These are phyloP conservation scores for Papilio xuthus DNA, from an alignment of 1,140 invertebrate genomes.

Conservation along the genomic window DNA sequence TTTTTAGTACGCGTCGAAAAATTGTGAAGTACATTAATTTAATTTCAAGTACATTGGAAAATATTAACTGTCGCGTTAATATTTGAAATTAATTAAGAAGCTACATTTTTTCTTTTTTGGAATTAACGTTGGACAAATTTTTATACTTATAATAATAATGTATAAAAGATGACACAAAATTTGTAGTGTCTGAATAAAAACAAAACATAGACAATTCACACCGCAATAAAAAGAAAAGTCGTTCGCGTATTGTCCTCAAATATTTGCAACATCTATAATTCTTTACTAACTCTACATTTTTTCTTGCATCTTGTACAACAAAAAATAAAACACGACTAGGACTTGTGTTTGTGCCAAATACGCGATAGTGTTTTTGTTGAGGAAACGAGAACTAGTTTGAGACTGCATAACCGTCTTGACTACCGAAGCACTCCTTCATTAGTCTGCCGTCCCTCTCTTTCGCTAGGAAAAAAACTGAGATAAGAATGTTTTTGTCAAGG, in stretches of 20 bases:
- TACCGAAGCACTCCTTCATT: neutral
- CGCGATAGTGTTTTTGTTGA: conserved; percentile 23
- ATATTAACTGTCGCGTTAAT: too few species aligned
- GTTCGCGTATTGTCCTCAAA: conserved; percentile 2
- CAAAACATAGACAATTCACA: neutral
- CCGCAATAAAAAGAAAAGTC: neutral
- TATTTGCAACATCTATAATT: neutral
- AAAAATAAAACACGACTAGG: conserved; percentile 3
- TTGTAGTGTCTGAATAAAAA: neutral
- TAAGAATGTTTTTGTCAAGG: neutral
- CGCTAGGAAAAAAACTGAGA: neutral
- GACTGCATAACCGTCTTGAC: neutral
- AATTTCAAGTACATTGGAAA: too few species aligned
- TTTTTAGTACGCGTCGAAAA: neutral
- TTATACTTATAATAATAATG: too few species aligned
- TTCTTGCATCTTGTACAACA: neutral
- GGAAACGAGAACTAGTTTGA: neutral
- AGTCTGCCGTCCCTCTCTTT: neutral
- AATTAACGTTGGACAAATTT: too few species aligned
- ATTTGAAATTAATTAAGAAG: too few species aligned
- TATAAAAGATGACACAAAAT: neutral
- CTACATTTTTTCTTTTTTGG: too few species aligned
- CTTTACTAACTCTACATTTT: conserved; percentile 5
- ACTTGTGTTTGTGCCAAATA: conserved; percentile 31
- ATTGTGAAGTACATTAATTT: neutral